Evolutionary conservation across 2,888 invertebrate species (phyloP).

Genomic region (Volucella zonaria): DNA sequence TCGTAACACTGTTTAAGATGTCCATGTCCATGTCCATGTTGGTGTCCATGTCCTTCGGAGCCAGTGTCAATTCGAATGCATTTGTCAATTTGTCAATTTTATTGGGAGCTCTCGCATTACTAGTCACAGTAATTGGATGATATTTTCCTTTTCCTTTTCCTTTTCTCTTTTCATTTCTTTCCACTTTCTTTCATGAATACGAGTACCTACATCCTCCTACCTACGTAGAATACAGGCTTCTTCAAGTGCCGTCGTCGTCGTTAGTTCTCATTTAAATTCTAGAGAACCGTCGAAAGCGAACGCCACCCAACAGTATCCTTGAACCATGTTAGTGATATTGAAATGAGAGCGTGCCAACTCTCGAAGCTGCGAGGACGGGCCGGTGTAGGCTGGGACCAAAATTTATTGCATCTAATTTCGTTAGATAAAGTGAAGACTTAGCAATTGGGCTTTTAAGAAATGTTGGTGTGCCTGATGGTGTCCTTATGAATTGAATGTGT

Average conservation of each 20-base stretch:
- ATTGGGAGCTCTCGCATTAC: slow-evolving; percentile 14
- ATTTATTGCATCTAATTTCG: slow-evolving; percentile 40
- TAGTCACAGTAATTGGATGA: slow-evolving; percentile 33
- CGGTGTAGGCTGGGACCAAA: slow-evolving; percentile 11
- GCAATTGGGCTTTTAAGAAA: not conserved
- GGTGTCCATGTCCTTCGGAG: slow-evolving; percentile 1
- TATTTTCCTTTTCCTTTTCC: not conserved
- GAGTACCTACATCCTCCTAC: not conserved
- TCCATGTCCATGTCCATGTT: not conserved
- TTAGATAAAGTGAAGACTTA: slow-evolving; percentile 20
- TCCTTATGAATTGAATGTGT: not conserved
- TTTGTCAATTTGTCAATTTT: slow-evolving; percentile 18
- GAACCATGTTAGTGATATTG: slow-evolving; percentile 4
- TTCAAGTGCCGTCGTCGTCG: not conserved
- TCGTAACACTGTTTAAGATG: not conserved
- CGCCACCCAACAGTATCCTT: not conserved
- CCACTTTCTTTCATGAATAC: slow-evolving; percentile 5
- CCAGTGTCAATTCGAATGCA: slow-evolving; percentile 5
- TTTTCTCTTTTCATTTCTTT: not conserved
- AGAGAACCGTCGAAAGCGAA: not conserved
- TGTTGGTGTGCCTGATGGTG: not conserved
- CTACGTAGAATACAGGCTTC: not conserved
- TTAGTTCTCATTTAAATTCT: slow-evolving; percentile 22
- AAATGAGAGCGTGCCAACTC: not conserved
- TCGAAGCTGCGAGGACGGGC: not conserved